Conservation (phyloP, 2,113 vertebrate genomes). For the Plecturocebus donacophilus region DNA sequence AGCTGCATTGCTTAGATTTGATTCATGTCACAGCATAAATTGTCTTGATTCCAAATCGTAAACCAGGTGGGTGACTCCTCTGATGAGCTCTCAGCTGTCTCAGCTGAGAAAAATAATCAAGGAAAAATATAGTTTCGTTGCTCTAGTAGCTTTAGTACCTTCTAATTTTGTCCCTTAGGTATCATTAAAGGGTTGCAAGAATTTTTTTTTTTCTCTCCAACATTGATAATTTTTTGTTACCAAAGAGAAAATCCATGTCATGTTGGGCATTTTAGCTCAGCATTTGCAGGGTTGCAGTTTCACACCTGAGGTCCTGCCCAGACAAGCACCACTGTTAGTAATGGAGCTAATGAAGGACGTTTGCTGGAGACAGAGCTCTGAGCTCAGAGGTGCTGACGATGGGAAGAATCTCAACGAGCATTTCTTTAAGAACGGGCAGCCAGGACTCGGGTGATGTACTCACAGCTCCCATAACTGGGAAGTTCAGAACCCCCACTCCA, state of each 20-base stretch:
- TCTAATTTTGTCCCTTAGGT: background rate
- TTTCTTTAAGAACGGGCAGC: rapidly evolving
- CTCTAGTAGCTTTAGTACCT: slow-evolving; percentile 58
- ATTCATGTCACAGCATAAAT: slow-evolving; percentile 82
- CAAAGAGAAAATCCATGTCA: rapidly evolving
- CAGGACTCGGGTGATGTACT: rapidly evolving
- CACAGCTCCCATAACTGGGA: rapidly evolving
- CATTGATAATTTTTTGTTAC: background rate
- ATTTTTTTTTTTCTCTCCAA: background rate
- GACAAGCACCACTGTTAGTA: rapidly evolving
- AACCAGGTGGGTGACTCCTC: slow-evolving; percentile 87
- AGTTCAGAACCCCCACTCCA: rapidly evolving
- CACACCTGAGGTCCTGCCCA: background rate
- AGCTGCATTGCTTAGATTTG: slow-evolving; percentile 83
- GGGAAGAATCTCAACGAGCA: rapidly evolving
- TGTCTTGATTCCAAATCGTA: slow-evolving; percentile 84
- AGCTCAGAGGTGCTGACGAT: rapidly evolving
- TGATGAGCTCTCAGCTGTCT: slow-evolving; percentile 76
- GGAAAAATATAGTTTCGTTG: slow-evolving; percentile 19
- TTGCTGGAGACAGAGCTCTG: background rate
- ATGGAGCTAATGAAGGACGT: rapidly evolving
- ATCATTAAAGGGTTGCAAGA: slow-evolving; percentile 20
- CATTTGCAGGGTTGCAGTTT: background rate
- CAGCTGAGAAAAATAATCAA: slow-evolving; percentile 41
- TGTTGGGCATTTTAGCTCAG: rapidly evolving